A percentile compares a stretch with the other conserved stretches of the same genome.
Conservation (phyloP, 2,888 invertebrate genomes). For the Ophion ventricosus region DNA sequence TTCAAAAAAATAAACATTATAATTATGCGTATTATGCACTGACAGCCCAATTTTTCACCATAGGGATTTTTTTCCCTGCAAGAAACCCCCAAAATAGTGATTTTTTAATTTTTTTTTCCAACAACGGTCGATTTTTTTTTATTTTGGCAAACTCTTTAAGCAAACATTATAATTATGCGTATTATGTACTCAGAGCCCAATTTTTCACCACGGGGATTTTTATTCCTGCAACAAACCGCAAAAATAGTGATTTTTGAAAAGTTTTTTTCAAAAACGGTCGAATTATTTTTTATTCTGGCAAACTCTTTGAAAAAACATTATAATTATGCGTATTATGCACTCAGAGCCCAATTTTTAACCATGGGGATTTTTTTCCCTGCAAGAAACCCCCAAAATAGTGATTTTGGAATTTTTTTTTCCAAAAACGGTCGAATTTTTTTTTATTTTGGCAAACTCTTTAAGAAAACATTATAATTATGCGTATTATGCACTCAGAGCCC, state of each 20-base stretch:
- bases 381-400: neutral
- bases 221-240: no score
- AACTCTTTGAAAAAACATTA: no score
- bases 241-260: no score
- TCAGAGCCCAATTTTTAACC: no score
- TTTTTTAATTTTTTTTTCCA: neutral
- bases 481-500: neutral
- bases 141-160: neutral
- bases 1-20: no score
- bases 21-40: no score
- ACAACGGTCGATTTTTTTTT: neutral
- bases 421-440: neutral
- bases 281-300: no score
- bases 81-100: neutral
- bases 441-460: neutral
- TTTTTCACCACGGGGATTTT: no score
- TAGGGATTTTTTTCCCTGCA: neutral
- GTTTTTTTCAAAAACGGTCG: no score
- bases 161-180: no score
- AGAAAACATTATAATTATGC: neutral
- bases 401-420: neutral
- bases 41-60: neutral
- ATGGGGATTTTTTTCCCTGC: neutral
- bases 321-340: no score
- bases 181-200: no score